Evolutionary conservation across 2,113 vertebrate species (phyloP), one percentile per base, ranked within the genome.

Genomic region (Antechinus flavipes): DNA sequence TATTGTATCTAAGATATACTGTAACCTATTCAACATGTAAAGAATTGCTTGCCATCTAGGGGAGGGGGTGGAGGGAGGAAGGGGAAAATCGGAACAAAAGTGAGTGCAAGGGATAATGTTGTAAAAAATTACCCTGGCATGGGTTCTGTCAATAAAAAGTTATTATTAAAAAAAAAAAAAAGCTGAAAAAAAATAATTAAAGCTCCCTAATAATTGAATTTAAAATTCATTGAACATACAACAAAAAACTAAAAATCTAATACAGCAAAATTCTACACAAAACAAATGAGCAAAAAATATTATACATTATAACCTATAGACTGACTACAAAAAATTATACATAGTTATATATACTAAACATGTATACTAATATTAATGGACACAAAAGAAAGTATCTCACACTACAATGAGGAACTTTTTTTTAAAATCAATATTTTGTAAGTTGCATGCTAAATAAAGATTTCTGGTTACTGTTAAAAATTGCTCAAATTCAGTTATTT

Each of bases 401-500:
- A 55, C n/a, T 91, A 95, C 42, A 91, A 55, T 16, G 9, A 3
- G 0, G 24, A 93, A 50, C 91, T 92, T 35, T 54, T 26, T 55
- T 26, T 55, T 49, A 89, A 84, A 89, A 94, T 27, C 30, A 49
- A 50, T 3, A 9, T 26, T 42, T 84, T 52, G 89, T 94, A 2
- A 1, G 2, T 26, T 52, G 19, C 89, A 5, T 56, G 90, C 84
- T 46, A 96, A 96, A 96, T 94, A 96, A 91, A 95, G 90, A 0
- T 90, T 95, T 94, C 93, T 95, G 14, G 92, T 90, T 96, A 97
- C 91, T 94, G 94, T 90, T 46, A 27, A 54, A 90, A 91, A 95
- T 90, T 94, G 96, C 95, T 95, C 94, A 68, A 92, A 68, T 27
- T 94, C 91, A 94, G 90, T 91, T 89, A 54, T 98, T 97, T 97